phyloP scores from a whole-genome alignment of 1,140 invertebrate genomes.

The Oedothorax gibbosus region DNA sequence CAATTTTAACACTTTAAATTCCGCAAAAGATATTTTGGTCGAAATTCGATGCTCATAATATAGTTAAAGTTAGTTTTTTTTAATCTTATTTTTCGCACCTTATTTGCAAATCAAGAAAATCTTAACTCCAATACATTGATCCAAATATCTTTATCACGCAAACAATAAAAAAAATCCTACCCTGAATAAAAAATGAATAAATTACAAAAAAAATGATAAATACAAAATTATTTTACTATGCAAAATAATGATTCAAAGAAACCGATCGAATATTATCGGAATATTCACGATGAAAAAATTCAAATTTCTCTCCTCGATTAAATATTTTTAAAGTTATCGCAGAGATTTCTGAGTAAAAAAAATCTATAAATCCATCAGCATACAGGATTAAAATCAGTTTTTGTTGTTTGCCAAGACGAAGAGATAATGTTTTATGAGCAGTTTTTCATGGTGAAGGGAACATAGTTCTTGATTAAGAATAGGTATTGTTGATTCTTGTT shows the following conservation, averaged over 20 bases:
- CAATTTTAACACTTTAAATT: too few species aligned
- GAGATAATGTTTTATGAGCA: constrained; percentile 29
- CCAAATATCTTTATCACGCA: constrained; percentile 22
- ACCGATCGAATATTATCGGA: constrained; percentile 46
- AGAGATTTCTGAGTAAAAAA: constrained; percentile 14
- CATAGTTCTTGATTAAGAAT: too few species aligned
- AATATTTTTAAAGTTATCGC: constrained; percentile 45
- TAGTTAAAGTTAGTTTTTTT: too few species aligned
- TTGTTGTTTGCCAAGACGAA: not conserved
- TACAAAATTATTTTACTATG: constrained; percentile 30
- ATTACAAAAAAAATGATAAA: constrained; percentile 15
- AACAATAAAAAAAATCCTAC: not conserved
- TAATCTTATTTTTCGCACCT: too few species aligned
- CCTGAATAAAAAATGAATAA: not conserved
- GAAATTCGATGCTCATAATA: too few species aligned
- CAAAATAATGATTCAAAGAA: constrained; percentile 44
- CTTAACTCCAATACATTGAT: constrained; percentile 6
- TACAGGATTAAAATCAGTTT: constrained; percentile 26
- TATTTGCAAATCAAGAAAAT: too few species aligned
- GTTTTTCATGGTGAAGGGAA: not conserved
- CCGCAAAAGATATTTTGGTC: too few species aligned
- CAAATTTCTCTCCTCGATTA: constrained; percentile 31
- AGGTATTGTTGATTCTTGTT: too few species aligned
- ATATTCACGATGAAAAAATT: not conserved
- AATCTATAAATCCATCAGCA: constrained; percentile 21